Evolutionary conservation across 2,113 vertebrate genomes (phyloP).

Genomic region (Ammodramus savannarum): DNA sequence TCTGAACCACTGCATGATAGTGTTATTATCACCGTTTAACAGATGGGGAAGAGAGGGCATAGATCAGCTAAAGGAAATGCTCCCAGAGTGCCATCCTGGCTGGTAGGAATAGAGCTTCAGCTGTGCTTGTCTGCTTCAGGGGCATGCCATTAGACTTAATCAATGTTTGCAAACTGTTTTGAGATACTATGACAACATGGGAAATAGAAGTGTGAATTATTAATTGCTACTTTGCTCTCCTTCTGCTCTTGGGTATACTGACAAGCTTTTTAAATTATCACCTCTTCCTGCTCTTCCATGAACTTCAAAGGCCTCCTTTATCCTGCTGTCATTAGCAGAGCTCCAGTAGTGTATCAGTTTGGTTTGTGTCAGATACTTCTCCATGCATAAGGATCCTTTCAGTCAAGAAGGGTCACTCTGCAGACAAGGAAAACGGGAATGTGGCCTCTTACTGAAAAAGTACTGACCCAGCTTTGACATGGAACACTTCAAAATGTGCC

Average conservation of each 20-base stretch:
- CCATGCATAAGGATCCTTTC: background rate
- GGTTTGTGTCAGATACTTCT: background rate
- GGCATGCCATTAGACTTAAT: background rate
- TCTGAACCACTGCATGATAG: background rate
- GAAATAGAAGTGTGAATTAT: slow-evolving; percentile 32
- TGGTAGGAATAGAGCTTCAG: background rate
- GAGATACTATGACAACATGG: background rate
- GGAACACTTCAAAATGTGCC: background rate
- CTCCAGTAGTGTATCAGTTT: background rate
- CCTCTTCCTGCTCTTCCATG: background rate
- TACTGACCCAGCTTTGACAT: background rate
- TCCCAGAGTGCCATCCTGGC: background rate
- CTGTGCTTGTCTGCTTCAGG: background rate
- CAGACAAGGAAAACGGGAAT: background rate
- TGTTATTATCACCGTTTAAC: background rate
- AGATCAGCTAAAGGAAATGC: background rate
- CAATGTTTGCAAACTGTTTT: slow-evolving; percentile 39
- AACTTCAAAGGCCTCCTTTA: slow-evolving; percentile 41
- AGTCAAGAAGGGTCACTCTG: background rate
- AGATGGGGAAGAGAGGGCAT: background rate
- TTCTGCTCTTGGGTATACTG: slow-evolving; percentile 19
- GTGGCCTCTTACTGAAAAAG: background rate
- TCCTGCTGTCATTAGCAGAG: background rate
- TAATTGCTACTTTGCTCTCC: slow-evolving; percentile 31
- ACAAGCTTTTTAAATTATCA: slow-evolving; percentile 28